Evolutionary conservation across 1,140 invertebrate species (phyloP).

Genomic region (Trichonephila clavipes): DNA sequence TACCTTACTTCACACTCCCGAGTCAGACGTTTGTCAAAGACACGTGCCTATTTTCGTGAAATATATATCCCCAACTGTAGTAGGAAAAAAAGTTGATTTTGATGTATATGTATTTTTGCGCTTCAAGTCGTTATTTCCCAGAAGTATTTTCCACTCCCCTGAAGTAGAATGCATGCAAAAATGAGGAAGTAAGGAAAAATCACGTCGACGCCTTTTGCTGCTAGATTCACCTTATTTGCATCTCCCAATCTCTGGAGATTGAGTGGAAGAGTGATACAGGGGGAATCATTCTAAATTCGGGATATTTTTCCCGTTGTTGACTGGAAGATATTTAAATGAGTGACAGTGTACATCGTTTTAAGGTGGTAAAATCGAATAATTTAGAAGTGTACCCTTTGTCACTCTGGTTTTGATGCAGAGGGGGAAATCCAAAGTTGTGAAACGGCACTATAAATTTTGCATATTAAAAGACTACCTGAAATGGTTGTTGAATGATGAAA

Average conservation of each 20-base stretch:
- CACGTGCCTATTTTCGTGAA: slow-evolving; percentile 33
- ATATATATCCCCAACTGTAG: slow-evolving; percentile 38
- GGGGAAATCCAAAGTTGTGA: no score
- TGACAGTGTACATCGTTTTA: no score
- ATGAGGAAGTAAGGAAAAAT: not conserved
- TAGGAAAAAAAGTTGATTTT: slow-evolving; percentile 34
- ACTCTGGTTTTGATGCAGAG: no score
- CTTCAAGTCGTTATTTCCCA: slow-evolving; percentile 13
- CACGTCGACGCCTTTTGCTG: slow-evolving; percentile 36
- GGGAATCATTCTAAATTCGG: not conserved
- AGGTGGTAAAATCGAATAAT: no score
- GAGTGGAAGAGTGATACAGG: not conserved
- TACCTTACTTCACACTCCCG: not conserved
- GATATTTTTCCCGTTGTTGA: no score
- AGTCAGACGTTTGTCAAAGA: slow-evolving; percentile 44
- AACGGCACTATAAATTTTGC: no score
- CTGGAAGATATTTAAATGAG: no score
- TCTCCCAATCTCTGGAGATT: not conserved
- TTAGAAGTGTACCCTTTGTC: no score
- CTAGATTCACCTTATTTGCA: slow-evolving; percentile 18
- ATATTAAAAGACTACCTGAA: no score
- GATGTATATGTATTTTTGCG: slow-evolving; percentile 42
- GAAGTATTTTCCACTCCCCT: slow-evolving; percentile 36
- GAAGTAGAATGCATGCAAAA: slow-evolving; percentile 35
- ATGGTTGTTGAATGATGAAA: no score